Conservation (phyloP, 64 coral and sea anemone genomes). For the Acropora yongei region DNA sequence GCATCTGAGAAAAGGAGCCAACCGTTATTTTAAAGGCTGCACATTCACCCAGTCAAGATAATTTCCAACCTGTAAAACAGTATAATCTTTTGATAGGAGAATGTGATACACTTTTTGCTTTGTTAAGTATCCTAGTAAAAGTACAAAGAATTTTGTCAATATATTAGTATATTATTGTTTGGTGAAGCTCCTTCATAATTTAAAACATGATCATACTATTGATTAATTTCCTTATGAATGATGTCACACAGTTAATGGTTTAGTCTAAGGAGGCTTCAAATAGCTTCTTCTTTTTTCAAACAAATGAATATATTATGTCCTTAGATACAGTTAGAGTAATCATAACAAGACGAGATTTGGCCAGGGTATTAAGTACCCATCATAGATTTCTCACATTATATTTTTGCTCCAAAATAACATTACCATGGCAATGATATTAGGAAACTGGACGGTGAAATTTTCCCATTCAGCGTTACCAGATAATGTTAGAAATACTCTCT, state of each 20-base stretch:
- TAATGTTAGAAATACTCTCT: too few relatives aligned
- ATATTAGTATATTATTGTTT: background rate
- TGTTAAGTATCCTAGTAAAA: background rate
- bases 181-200: background rate
- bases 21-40: background rate
- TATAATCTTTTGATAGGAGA: slow-evolving; percentile 1
- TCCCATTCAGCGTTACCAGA: too few relatives aligned
- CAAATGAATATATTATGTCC: too few relatives aligned
- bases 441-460: too few relatives aligned
- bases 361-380: too few relatives aligned
- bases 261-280: background rate
- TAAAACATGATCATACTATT: background rate
- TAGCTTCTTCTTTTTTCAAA: too few relatives aligned
- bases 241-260: background rate
- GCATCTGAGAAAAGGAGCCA: background rate
- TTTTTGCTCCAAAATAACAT: too few relatives aligned
- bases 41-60: background rate
- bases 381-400: too few relatives aligned
- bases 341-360: too few relatives aligned
- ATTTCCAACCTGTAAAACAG: background rate
- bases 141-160: background rate
- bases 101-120: background rate
- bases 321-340: too few relatives aligned
- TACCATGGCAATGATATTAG: too few relatives aligned
- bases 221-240: background rate